A percentile compares a stretch with the other conserved stretches of the same genome.
phyloP scores from a whole-genome alignment of 2,113 vertebrate genomes.

The Eupsittula cactorum region DNA sequence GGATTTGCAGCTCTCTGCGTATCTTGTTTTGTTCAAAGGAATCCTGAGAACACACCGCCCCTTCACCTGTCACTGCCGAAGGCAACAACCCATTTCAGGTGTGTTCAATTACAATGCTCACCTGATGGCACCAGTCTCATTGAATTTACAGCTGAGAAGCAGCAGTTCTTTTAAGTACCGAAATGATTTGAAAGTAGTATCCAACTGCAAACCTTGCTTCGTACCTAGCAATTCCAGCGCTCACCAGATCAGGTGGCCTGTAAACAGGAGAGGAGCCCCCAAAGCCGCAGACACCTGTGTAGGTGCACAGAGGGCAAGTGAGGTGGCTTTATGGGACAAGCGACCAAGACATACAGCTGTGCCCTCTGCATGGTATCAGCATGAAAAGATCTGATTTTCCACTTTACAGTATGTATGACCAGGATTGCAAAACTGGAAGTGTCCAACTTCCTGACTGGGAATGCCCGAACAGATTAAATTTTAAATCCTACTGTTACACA shows the following conservation, averaged over 20 bases:
- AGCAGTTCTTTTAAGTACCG: neutral
- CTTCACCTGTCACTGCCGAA: neutral
- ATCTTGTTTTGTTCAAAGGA: neutral
- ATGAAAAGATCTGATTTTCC: accelerated
- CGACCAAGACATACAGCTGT: neutral
- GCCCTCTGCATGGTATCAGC: neutral
- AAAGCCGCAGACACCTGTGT: accelerated
- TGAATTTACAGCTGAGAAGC: neutral
- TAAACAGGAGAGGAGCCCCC: neutral
- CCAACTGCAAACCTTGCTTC: neutral
- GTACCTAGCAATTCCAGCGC: accelerated
- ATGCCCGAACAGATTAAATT: neutral
- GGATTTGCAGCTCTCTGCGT: accelerated
- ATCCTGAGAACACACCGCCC: neutral
- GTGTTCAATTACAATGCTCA: neutral
- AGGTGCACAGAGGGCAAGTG: no score
- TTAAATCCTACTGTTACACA: neutral
- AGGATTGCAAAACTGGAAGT: neutral
- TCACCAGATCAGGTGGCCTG: neutral
- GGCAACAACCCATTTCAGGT: neutral
- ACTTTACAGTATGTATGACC: neutral
- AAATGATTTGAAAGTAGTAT: neutral
- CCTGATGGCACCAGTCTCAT: neutral
- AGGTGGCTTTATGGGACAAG: neutral
- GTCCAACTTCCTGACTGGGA: neutral